Percentiles rank a stretch among this genome's conserved stretches.
Conservation (phyloP, 2,113 vertebrate species). For the Ginglymostoma cirratum region DNA sequence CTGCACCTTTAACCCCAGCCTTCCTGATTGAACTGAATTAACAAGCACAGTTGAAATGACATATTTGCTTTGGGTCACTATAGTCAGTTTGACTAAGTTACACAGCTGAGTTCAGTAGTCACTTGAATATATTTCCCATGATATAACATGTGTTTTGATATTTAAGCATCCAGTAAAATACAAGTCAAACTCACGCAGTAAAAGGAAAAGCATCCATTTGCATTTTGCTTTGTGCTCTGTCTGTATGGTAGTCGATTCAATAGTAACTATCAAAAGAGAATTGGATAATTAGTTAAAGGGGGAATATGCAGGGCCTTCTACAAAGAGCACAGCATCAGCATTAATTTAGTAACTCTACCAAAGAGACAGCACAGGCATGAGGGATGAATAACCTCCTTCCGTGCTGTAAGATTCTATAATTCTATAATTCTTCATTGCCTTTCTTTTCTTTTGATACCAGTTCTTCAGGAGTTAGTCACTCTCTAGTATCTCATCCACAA, state of each 20-base stretch:
- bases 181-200: background rate
- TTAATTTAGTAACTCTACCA: background rate
- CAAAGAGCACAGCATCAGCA: background rate
- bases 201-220: background rate
- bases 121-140: background rate
- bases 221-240: background rate
- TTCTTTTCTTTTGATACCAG: background rate
- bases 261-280: background rate
- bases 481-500: background rate
- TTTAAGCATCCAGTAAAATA: background rate
- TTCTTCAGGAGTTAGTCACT: background rate
- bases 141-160: background rate
- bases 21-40: background rate
- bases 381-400: background rate
- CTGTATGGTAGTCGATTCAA: background rate
- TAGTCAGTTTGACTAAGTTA: background rate
- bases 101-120: background rate
- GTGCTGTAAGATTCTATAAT: background rate
- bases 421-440: background rate
- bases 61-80: background rate
- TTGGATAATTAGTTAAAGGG: background rate
- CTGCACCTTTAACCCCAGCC: background rate
- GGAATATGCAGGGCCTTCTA: background rate
- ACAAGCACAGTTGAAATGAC: conserved; percentile 6
- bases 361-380: background rate